These are phyloP conservation scores for Spisula subtruncata DNA, from an alignment of 2,888 invertebrate species.

Conservation along the genomic window DNA sequence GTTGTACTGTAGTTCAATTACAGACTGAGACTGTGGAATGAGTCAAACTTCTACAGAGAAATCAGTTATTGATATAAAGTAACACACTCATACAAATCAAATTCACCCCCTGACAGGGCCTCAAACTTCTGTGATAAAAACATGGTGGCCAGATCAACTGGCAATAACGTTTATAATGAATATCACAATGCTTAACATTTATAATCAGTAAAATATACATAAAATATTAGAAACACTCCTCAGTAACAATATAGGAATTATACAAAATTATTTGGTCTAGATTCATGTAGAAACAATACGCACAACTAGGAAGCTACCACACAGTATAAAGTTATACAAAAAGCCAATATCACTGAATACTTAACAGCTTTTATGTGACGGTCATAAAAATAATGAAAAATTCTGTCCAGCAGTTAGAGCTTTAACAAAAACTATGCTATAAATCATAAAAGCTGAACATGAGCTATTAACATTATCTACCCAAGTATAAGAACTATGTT, in stretches of 20 bases:
- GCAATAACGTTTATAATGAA: slow-evolving; percentile 39
- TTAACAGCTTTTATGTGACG: not conserved
- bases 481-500: too few species aligned
- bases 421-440: not conserved
- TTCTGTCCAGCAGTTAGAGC: not conserved
- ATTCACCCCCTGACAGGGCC: not conserved
- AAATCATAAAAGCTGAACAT: not conserved
- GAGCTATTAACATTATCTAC: not conserved
- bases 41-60: not conserved
- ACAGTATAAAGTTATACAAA: not conserved
- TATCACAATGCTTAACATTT: slow-evolving; percentile 55
- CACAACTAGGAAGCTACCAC: slow-evolving; percentile 31
- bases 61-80: not conserved
- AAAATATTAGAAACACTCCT: slow-evolving; percentile 42
- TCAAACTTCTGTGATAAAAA: slow-evolving; percentile 45
- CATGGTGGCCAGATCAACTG: slow-evolving; percentile 58
- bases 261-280: slow-evolving; percentile 49
- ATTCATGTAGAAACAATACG: slow-evolving; percentile 44
- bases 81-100: not conserved
- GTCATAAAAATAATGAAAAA: not conserved
- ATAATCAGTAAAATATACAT: slow-evolving; percentile 45
- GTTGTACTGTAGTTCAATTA: not conserved
- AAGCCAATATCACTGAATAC: not conserved
- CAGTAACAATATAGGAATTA: slow-evolving; percentile 16
- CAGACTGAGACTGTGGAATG: not conserved